Percentiles rank a stretch among this genome's conserved stretches.
phyloP scores from a whole-genome alignment of 2,113 vertebrate genomes.

The Spermophilus dauricus region DNA sequence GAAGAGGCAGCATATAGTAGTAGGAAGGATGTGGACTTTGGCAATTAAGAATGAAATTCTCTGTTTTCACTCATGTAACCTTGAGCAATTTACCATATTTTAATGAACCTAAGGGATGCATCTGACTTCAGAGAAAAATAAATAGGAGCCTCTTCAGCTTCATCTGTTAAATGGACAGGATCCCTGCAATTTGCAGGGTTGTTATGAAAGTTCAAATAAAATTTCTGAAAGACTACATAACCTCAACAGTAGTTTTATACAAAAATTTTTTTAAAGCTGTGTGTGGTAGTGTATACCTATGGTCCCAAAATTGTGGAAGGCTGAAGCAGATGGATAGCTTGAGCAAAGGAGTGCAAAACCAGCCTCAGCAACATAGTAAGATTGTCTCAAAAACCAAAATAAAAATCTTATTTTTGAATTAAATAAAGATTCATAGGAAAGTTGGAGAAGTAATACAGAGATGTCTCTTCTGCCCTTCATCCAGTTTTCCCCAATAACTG shows the following conservation, averaged over 20 bases:
- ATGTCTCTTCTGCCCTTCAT: background rate
- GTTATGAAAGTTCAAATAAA: conserved; percentile 40
- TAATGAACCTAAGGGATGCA: background rate
- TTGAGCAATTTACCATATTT: conserved; percentile 10
- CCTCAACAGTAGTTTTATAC: background rate
- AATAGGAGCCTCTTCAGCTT: background rate
- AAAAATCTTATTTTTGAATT: background rate
- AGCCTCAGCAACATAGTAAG: no score
- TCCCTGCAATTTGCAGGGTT: background rate
- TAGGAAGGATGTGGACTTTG: background rate
- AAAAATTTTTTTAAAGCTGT: background rate
- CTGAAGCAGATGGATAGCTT: background rate
- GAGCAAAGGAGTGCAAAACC: background rate
- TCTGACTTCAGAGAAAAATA: conserved; percentile 42
- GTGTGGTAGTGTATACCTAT: background rate
- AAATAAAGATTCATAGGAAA: conserved; percentile 21
- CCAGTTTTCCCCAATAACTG: background rate
- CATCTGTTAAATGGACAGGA: background rate
- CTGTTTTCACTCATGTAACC: background rate
- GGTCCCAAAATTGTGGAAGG: background rate
- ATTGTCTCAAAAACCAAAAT: background rate
- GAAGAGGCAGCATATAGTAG: background rate
- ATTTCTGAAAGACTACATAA: background rate
- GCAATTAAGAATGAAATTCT: background rate
- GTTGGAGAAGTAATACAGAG: background rate